These are phyloP conservation scores for Busseola fusca DNA, from an alignment of 2,888 invertebrate species.

Conservation along the genomic window DNA sequence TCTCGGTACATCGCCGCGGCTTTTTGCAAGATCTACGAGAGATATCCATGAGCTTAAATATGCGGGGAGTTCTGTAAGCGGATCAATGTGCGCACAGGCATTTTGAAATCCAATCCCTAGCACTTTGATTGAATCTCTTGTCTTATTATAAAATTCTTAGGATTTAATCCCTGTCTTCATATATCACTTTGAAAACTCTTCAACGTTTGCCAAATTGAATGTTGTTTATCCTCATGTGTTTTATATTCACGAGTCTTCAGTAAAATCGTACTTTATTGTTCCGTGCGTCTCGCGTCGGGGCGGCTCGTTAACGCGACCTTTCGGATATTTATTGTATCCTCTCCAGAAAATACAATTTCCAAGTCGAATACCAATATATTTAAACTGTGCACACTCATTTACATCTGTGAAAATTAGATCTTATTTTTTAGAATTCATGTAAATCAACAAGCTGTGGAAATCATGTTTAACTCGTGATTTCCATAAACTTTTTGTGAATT, in stretches of 20 bases:
- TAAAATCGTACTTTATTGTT: constrained; percentile 86
- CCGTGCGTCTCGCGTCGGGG: constrained; percentile 80
- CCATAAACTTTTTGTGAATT: constrained; percentile 12
- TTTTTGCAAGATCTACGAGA: constrained; percentile 81
- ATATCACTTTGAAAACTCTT: constrained; percentile 64
- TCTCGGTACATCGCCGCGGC: constrained; percentile 75
- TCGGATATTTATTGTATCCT: constrained; percentile 88
- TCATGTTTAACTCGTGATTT: background rate
- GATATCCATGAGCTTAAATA: constrained; percentile 81
- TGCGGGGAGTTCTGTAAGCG: constrained; percentile 74
- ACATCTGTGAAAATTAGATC: constrained; percentile 54
- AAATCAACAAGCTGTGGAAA: constrained; percentile 10
- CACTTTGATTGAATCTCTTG: constrained; percentile 61
- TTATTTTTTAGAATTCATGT: constrained; percentile 28
- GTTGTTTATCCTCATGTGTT: constrained; percentile 71
- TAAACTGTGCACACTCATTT: constrained; percentile 74
- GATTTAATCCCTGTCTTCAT: constrained; percentile 56
- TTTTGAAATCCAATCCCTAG: constrained; percentile 71
- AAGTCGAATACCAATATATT: constrained; percentile 83
- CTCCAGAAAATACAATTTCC: constrained; percentile 87
- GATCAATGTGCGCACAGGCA: constrained; percentile 76
- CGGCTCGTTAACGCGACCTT: constrained; percentile 88
- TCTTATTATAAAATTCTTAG: constrained; percentile 65
- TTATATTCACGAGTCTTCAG: constrained; percentile 78
- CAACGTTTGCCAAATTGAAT: constrained; percentile 74